Evolutionary conservation across 2,113 vertebrate species (phyloP).

Genomic region (Nestor notabilis): DNA sequence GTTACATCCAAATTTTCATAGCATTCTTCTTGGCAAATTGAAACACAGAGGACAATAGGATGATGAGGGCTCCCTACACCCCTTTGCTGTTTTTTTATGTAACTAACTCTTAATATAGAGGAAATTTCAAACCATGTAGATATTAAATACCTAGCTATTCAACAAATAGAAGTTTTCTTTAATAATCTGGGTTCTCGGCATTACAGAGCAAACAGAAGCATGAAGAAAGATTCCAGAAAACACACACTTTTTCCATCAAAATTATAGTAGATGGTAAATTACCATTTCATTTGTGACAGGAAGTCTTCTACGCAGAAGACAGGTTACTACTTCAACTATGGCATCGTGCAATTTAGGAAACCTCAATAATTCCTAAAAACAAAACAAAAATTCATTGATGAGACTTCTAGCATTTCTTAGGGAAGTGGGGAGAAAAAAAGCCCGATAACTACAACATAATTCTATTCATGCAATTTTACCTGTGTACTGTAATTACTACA

Average conservation of each 20-base stretch:
- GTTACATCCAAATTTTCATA: not conserved
- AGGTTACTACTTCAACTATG: constrained; percentile 98
- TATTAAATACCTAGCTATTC: not conserved
- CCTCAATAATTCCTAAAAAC: constrained; percentile 88
- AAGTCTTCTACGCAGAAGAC: constrained; percentile 90
- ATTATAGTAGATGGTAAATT: not conserved
- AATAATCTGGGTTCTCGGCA: not conserved
- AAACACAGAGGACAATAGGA: not conserved
- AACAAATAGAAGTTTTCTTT: not conserved
- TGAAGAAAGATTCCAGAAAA: not conserved
- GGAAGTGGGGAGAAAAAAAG: not conserved
- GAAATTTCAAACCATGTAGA: not conserved
- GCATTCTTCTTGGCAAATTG: not conserved
- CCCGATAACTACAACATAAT: not conserved
- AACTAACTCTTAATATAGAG: not conserved
- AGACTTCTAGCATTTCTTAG: not conserved
- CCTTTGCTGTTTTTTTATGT: not conserved
- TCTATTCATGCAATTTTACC: constrained; percentile 66
- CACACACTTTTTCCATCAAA: not conserved
- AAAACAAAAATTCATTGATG: not conserved
- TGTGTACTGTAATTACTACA: constrained; percentile 99
- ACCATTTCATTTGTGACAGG: constrained; percentile 99
- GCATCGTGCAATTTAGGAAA: constrained; percentile 98
- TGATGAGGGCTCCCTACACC: not conserved
- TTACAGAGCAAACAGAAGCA: not conserved